Evolutionary conservation across 2,797 vertebrate genomes (phyloP), one percentile per base, ranked within the genome.

Genomic region (Mormyrops boulengeri): DNA sequence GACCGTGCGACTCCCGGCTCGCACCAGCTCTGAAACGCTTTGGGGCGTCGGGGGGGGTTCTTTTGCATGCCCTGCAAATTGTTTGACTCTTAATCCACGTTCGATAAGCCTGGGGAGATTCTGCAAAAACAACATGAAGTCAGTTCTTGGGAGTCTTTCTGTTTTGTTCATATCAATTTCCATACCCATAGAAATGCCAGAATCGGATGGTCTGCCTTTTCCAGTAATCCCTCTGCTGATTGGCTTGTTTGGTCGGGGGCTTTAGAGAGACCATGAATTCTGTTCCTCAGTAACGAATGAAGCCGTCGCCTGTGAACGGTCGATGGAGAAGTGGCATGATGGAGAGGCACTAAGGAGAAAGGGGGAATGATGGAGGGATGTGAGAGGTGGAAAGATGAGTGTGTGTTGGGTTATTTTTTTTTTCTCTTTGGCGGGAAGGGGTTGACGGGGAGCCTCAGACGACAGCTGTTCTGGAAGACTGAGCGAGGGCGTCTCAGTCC

Each of bases 11-110:
- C 86, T 89, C 4, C 2, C 86, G 60, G 90, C 92, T 88, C 80
- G 38, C 91, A 90, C 91, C 92, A 94, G 92, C 94, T 94, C 94
- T 92, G 88, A 87, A 73, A 89, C n/a, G 57, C 19, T 17, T 90
- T 88, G 89, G 90, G 91, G 91, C 89, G 8, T 26, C 60, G 22
- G 60, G n/a, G 7, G 60, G 4, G 34, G 88, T n/a, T 88, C 14
- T 26, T n/a, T 89, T 60, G 89, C 90, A 55, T 57, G 91, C 90
- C 89, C 90, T 55, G 89, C 84, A 92, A 93, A 93, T 92, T 91
- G 91, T 88, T 86, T 5, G 47, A 89, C 89, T 89, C 88, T 53
- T 47, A 85, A 73, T 44, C 66, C 12, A 3, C 50, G 5, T 34
- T 62, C 44, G 52, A 85, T 62, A 30, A 85, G 52, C 73, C 73